Conservation (phyloP, 2,888 invertebrate genomes). For the Podotricha telesiphe region DNA sequence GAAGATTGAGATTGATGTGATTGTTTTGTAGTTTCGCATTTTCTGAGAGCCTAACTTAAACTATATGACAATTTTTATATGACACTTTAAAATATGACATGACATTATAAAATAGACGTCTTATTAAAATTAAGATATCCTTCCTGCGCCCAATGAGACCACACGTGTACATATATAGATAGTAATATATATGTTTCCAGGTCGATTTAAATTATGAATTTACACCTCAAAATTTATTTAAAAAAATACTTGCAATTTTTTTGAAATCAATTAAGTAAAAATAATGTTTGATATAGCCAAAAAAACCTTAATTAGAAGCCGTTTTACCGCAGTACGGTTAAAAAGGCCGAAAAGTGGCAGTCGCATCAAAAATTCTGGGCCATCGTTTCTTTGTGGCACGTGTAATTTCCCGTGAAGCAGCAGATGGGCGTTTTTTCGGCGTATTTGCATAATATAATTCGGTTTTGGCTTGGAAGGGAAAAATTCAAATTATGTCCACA, state of each 20-base stretch:
- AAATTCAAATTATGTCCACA: conserved; percentile 14
- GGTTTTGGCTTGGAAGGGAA: conserved; percentile 28
- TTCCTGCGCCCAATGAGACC: too few relatives aligned
- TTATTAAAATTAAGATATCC: too few relatives aligned
- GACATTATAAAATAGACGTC: too few relatives aligned
- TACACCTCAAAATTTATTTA: too few relatives aligned
- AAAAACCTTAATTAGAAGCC: conserved; percentile 5
- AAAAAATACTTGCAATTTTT: too few relatives aligned
- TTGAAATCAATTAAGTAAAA: background rate
- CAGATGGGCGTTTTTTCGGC: conserved; percentile 48
- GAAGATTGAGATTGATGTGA: background rate
- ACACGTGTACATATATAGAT: too few relatives aligned
- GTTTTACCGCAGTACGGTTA: conserved; percentile 9
- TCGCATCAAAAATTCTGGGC: conserved; percentile 34
- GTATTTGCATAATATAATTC: conserved; percentile 55
- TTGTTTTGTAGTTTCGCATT: background rate
- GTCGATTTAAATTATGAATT: too few relatives aligned
- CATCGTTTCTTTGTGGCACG: conserved; percentile 40
- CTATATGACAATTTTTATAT: too few relatives aligned
- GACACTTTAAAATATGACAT: too few relatives aligned
- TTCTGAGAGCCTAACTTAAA: too few relatives aligned
- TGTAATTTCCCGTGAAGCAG: conserved; percentile 46
- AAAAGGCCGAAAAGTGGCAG: conserved; percentile 24
- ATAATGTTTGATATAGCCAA: too few relatives aligned
- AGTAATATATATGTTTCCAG: too few relatives aligned